Base-by-base conservation (phyloP, 1,140 invertebrate species). In the Achatina immaculata region DNA sequence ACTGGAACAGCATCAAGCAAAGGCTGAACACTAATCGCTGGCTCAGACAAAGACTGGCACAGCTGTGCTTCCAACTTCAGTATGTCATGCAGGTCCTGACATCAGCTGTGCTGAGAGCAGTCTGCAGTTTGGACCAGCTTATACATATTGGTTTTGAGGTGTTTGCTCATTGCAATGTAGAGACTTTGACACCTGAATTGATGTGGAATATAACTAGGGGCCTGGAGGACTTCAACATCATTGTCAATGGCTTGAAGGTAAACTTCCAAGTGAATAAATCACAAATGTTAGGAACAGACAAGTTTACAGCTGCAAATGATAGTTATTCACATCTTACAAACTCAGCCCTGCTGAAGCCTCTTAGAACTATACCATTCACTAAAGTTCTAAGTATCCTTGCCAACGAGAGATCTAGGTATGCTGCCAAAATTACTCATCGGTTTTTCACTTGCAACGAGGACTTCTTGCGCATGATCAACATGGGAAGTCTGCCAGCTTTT, bases 1-100 rank as follows among this genome's bases (percentile, higher is more conserved):
- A 90, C 74, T 91, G 90, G 90, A 90, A 90, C 77, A 87, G 84
- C 51, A 88, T 91, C 55, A 90, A 90, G 78, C 89, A 90, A 76
- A 82, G 85, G 19, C 73, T 90, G 19, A 88, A 90, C 77, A 88
- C 87, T 3, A 86, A 85, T 73, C 83, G 83, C 34, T 90, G 89
- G 88, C 84, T 90, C 2, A 82, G 86, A 72, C 84, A 88, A 0
- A 81, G 85, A 38, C 71, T 88, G 1, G 86, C 88, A 9, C 78
- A 82, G 6, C 73, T 90, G 0, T 88, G 85, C 82, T 75, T 86
- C 24, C 86, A 90, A 74, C 78, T 90, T 43, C 85, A 89, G 40
- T 68, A 83, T 34, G 83, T 91, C 0, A 84, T 82, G 42, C 79
- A 84, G 24, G 81, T 82, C 3, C 83, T 91, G 14, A 81, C 73